Conservation (phyloP, 2,888 invertebrate genomes). For the Lycophotia porphyrea region DNA sequence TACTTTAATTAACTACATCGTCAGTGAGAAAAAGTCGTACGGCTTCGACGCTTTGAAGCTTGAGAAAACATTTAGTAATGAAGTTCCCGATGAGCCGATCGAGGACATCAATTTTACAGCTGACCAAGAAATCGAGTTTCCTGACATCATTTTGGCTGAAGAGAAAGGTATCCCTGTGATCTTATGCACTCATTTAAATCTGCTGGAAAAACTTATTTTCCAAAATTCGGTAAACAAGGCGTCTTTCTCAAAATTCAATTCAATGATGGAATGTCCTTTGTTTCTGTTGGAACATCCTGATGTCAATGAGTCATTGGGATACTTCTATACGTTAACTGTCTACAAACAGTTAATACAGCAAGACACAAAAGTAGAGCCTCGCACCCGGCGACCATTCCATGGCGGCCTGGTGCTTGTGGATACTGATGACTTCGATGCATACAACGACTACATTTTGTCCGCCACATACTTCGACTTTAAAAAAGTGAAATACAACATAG, state of each 20-base stretch:
- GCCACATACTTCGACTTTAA: conserved; percentile 74
- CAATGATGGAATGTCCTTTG: conserved; percentile 73
- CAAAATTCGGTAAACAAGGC: neutral
- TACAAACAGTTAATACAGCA: conserved; percentile 71
- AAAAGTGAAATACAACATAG: conserved; percentile 72
- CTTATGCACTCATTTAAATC: conserved; percentile 66
- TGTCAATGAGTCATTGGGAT: conserved; percentile 71
- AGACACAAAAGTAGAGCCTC: conserved; percentile 68
- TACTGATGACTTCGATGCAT: conserved; percentile 72
- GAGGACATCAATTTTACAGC: conserved; percentile 67
- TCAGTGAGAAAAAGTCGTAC: conserved; percentile 72
- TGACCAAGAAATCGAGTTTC: conserved; percentile 74
- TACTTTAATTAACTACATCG: conserved; percentile 75
- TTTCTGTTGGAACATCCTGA: conserved; percentile 68
- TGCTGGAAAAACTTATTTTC: conserved; percentile 70
- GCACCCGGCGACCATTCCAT: conserved; percentile 70
- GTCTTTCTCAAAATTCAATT: conserved; percentile 68
- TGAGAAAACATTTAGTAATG: conserved; percentile 57
- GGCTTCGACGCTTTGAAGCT: conserved; percentile 73
- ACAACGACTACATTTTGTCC: conserved; percentile 76
- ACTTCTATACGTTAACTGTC: conserved; percentile 75
- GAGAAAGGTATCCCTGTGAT: conserved; percentile 76
- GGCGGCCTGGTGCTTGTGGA: conserved; percentile 73
- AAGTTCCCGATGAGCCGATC: conserved; percentile 66
- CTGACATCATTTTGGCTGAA: conserved; percentile 74